These are phyloP conservation scores for Tricholaema leucomelas DNA, from an alignment of 2,113 vertebrate genomes.

Conservation along the genomic window DNA sequence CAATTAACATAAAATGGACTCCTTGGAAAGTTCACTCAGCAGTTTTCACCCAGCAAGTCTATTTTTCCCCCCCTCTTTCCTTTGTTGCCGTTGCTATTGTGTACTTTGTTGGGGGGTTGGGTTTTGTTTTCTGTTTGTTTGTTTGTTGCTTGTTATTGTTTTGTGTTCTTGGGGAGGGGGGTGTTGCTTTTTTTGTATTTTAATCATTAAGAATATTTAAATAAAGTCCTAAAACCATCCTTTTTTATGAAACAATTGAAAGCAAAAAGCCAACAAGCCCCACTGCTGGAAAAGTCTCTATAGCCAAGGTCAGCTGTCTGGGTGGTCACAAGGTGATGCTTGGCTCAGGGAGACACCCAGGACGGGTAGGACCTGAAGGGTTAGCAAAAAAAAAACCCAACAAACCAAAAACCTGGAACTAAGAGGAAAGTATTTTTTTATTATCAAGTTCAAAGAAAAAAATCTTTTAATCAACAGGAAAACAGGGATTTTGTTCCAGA, in stretches of 20 bases:
- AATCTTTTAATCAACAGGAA: slow-evolving; percentile 49
- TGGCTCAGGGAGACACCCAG: neutral
- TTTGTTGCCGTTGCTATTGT: too few species aligned
- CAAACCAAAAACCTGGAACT: neutral
- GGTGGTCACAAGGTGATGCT: neutral
- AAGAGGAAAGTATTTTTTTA: slow-evolving; percentile 25
- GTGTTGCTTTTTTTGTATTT: neutral
- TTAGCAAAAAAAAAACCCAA: neutral
- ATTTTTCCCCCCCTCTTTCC: too few species aligned
- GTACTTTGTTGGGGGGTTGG: too few species aligned
- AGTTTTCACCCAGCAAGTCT: neutral
- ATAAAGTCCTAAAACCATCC: neutral
- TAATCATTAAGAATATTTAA: neutral
- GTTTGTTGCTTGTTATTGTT: too few species aligned
- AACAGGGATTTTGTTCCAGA: slow-evolving; percentile 46
- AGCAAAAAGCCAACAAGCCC: neutral
- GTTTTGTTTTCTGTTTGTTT: too few species aligned
- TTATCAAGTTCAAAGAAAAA: slow-evolving; percentile 44
- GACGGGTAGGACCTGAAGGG: neutral
- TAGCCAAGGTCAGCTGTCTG: neutral
- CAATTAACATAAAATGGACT: neutral
- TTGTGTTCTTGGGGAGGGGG: too few species aligned
- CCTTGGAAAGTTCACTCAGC: neutral
- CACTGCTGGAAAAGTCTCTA: fast-evolving
- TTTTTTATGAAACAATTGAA: neutral